phyloP scores from a whole-genome alignment of 2,113 vertebrate species.

The Ciconia stormi region DNA sequence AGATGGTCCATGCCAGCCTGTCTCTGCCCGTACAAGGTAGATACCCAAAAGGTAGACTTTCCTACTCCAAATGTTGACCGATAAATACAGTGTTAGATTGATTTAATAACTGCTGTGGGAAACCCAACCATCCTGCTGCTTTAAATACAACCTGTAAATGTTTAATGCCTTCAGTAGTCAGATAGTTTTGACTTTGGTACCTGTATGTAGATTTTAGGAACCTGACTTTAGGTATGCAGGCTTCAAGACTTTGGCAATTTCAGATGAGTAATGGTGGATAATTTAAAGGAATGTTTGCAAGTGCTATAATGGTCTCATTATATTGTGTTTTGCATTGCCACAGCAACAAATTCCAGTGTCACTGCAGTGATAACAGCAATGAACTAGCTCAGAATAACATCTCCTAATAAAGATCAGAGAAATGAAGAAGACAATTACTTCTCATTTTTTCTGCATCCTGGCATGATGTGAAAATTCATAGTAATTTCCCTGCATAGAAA shows the following conservation, averaged over 20 bases:
- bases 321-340: not conserved
- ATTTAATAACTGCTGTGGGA: not conserved
- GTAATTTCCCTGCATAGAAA: not conserved
- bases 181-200: not conserved
- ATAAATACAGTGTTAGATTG: not conserved
- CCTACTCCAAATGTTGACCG: not conserved
- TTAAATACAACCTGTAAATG: not conserved
- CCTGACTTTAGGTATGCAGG: not conserved
- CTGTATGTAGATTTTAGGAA: not conserved
- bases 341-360: not conserved
- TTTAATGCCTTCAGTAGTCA: not conserved
- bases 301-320: not conserved
- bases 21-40: not conserved
- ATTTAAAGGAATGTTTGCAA: not conserved
- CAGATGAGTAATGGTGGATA: not conserved
- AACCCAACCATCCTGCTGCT: not conserved
- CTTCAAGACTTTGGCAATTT: not conserved
- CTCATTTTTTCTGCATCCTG: not conserved
- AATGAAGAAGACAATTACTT: not conserved
- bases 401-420: conserved; percentile 18
- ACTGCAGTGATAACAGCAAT: not conserved
- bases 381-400: not conserved
- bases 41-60: not conserved
- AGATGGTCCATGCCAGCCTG: not conserved
- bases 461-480: not conserved